Evolutionary conservation across 2,888 invertebrate genomes (phyloP).

Genomic region (Rhodophaea formosa): DNA sequence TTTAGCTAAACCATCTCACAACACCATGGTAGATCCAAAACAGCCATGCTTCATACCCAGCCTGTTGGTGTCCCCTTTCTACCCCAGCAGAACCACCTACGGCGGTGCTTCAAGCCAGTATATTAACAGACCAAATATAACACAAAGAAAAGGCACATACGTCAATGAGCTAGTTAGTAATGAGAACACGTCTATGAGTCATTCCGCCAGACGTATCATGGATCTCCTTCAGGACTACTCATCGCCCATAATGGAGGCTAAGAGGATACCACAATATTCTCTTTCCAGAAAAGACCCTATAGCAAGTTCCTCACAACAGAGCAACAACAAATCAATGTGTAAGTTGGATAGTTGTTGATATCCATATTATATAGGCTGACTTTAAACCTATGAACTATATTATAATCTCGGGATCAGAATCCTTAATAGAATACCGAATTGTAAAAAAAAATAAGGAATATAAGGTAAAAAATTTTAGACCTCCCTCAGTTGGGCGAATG

Average conservation of each 20-base stretch:
- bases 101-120: constrained; percentile 86
- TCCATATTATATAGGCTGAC: no score
- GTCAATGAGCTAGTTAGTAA: constrained; percentile 44
- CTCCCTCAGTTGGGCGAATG: no score
- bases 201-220: constrained; percentile 88
- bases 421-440: no score
- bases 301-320: constrained; percentile 20
- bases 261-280: constrained; percentile 83
- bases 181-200: constrained; percentile 76
- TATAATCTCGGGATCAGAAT: no score
- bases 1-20: constrained; percentile 53
- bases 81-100: constrained; percentile 87
- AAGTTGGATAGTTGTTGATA: constrained; percentile 25
- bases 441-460: no score
- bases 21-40: constrained; percentile 57
- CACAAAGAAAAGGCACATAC: constrained; percentile 41
- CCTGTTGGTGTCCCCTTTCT: constrained; percentile 84
- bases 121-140: constrained; percentile 62
- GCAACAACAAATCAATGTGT: constrained; percentile 31
- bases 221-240: constrained; percentile 91
- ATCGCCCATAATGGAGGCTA: constrained; percentile 89
- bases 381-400: no score
- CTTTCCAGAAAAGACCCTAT: constrained; percentile 32
- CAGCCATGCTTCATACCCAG: constrained; percentile 57
- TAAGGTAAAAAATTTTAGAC: no score